These are phyloP conservation scores for Tiphia femorata DNA, from an alignment of 2,888 invertebrate species.

Conservation along the genomic window DNA sequence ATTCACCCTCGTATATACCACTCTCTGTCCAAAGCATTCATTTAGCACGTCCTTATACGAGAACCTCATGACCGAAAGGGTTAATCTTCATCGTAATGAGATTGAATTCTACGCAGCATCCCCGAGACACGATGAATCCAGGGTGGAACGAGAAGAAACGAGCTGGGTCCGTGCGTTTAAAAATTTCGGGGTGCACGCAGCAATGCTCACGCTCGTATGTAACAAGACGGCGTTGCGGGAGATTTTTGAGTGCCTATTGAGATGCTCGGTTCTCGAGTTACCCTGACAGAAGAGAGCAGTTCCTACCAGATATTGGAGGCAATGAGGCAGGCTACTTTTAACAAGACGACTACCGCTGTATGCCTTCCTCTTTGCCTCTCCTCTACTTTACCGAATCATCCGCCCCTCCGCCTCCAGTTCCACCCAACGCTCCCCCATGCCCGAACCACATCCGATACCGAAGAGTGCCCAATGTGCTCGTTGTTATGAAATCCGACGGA, in stretches of 20 bases:
- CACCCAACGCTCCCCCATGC: slow-evolving; percentile 10
- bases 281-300: slow-evolving; percentile 51
- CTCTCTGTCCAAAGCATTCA: too few species aligned
- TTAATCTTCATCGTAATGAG: too few species aligned
- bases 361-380: too few species aligned
- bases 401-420: slow-evolving; percentile 19
- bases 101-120: too few species aligned
- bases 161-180: background rate
- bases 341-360: slow-evolving; percentile 58
- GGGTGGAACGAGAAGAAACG: slow-evolving; percentile 5
- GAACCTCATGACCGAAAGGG: too few species aligned
- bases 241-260: slow-evolving; percentile 62
- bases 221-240: slow-evolving; percentile 45
- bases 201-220: slow-evolving; percentile 33
- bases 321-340: slow-evolving; percentile 69
- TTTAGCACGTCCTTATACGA: too few species aligned
- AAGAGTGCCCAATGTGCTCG: slow-evolving; percentile 36
- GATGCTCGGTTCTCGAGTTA: slow-evolving; percentile 57
- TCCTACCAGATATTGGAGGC: slow-evolving; percentile 65
- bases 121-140: too few species aligned
- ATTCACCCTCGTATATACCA: too few species aligned
- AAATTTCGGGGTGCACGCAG: background rate
- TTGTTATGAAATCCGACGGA: slow-evolving; percentile 52
- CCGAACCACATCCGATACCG: background rate
- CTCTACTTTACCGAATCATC: slow-evolving; percentile 37